These are phyloP conservation scores for Varanus komodoensis DNA, from an alignment of 2,113 vertebrate genomes.

Conservation along the genomic window DNA sequence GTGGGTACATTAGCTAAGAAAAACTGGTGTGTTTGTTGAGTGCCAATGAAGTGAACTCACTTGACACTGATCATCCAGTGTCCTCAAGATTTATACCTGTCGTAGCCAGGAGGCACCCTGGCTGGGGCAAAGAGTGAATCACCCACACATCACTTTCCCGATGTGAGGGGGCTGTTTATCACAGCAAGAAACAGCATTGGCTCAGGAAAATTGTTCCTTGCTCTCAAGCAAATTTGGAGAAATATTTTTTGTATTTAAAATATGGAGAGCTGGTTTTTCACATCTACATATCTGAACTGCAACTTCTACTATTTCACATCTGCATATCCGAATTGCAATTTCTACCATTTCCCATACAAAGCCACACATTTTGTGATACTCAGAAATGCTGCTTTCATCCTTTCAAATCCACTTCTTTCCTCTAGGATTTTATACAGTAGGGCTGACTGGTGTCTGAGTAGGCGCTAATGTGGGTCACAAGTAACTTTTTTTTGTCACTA, in stretches of 20 bases:
- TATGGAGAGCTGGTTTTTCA: background rate
- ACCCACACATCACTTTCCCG: background rate
- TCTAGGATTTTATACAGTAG: background rate
- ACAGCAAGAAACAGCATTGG: background rate
- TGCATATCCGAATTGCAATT: background rate
- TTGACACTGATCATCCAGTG: conserved; percentile 1
- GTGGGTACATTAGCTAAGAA: background rate
- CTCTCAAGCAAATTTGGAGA: background rate
- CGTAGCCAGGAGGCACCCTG: background rate
- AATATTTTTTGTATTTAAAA: background rate
- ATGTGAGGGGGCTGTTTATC: background rate
- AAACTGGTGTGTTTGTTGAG: conserved; percentile 25
- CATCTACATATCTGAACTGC: background rate
- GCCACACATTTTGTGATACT: background rate
- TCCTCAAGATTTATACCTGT: conserved; percentile 14
- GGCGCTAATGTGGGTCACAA: background rate
- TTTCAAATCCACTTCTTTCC: background rate
- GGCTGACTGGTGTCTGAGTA: background rate
- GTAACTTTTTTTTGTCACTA: background rate
- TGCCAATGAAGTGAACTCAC: conserved; percentile 20
- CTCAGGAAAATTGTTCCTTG: background rate
- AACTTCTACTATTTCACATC: background rate
- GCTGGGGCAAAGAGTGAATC: background rate
- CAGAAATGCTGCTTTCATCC: background rate
- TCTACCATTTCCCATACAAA: background rate